phyloP scores from a whole-genome alignment of 1,140 invertebrate species.

The Pteromalus puparum region DNA sequence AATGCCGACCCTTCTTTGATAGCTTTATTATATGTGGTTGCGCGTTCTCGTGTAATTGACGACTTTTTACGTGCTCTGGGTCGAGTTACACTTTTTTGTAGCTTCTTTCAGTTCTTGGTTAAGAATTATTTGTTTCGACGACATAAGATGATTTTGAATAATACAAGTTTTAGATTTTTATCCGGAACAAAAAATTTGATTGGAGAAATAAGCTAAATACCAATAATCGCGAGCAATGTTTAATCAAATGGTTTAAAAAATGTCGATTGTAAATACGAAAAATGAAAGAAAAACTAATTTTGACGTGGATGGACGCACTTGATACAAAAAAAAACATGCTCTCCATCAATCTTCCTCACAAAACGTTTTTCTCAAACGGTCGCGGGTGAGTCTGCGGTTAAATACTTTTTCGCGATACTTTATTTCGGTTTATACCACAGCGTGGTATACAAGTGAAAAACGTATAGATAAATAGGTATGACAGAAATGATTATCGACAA shows the following conservation, averaged over 20 bases:
- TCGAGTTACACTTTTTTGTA: too few relatives aligned
- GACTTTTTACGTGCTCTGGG: not conserved
- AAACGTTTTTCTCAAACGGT: not conserved
- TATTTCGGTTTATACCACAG: too few relatives aligned
- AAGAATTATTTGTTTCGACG: too few relatives aligned
- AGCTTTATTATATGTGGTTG: not conserved
- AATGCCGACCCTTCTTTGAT: not conserved
- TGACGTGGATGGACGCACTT: not conserved
- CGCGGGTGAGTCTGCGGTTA: not conserved
- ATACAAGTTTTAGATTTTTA: too few relatives aligned
- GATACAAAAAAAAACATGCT: not conserved
- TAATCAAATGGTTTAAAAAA: not conserved
- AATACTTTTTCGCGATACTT: not conserved
- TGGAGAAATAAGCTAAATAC: too few relatives aligned
- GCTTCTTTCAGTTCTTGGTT: too few relatives aligned
- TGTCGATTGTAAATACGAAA: not conserved
- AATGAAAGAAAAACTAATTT: not conserved
- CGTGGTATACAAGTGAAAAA: too few relatives aligned
- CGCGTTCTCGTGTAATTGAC: not conserved
- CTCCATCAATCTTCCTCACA: conserved; percentile 19
- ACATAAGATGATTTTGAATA: too few relatives aligned
- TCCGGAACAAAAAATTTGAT: too few relatives aligned
- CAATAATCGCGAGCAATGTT: too few relatives aligned
- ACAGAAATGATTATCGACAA: not conserved
- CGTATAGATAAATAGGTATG: too few relatives aligned